Conservation (phyloP, 2,888 invertebrate genomes). For the Chrysolina americana region DNA sequence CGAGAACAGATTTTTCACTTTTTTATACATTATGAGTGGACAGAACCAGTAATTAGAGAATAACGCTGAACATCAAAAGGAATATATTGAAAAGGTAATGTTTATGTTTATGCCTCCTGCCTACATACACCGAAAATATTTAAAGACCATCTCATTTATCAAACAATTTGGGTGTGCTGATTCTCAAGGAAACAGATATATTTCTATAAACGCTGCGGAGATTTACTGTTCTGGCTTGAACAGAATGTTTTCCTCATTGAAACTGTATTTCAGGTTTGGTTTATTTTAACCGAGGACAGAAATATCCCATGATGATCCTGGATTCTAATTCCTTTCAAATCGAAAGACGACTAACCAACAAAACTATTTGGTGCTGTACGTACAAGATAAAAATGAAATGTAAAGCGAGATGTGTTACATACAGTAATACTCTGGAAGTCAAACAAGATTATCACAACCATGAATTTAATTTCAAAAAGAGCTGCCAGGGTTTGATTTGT, state of each 20-base stretch:
- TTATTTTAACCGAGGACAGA: constrained; percentile 51
- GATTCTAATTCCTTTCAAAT: constrained; percentile 49
- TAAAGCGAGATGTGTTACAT: constrained; percentile 45
- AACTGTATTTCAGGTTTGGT: constrained; percentile 48
- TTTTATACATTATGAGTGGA: too few species aligned
- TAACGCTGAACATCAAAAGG: too few species aligned
- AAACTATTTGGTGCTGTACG: constrained; percentile 56
- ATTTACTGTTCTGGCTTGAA: too few species aligned
- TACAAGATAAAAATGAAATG: constrained; percentile 44
- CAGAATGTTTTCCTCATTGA: neutral
- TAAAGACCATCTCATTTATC: too few species aligned
- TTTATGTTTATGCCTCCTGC: too few species aligned
- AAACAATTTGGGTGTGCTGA: too few species aligned
- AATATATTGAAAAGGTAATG: too few species aligned
- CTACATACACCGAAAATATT: too few species aligned
- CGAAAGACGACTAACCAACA: constrained; percentile 46
- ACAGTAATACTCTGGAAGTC: constrained; percentile 42
- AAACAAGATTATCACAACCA: constrained; percentile 43
- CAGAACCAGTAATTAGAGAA: too few species aligned
- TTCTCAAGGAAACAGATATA: too few species aligned
- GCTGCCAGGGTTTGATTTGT: constrained; percentile 27
- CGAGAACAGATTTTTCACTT: too few species aligned
- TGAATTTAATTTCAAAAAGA: constrained; percentile 32
- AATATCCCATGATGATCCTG: constrained; percentile 55
- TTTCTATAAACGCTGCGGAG: too few species aligned